Evolutionary conservation across 2,888 invertebrate genomes (phyloP).

Genomic region (Erynnis tages): DNA sequence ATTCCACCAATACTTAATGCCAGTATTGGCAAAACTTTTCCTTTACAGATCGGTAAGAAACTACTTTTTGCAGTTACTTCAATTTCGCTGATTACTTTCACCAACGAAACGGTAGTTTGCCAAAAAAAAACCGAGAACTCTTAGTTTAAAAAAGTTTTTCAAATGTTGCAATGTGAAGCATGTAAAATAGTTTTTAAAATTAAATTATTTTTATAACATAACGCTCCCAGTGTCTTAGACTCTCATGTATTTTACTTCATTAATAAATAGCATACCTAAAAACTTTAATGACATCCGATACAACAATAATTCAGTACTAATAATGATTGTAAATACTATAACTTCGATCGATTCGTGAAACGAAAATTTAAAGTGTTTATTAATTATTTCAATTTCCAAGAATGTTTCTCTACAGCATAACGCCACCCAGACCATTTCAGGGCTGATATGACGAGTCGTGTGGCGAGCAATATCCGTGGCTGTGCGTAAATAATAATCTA

Average conservation of each 20-base stretch:
- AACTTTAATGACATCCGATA: no score
- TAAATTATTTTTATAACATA: no score
- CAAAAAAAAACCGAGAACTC: conserved; percentile 5
- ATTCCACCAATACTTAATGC: background rate
- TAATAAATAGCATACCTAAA: no score
- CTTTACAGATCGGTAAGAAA: conserved; percentile 5
- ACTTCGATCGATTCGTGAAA: no score
- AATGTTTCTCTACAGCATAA: conserved; percentile 2
- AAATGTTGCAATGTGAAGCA: background rate
- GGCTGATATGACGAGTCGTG: conserved; percentile 13
- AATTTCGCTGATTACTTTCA: conserved; percentile 14
- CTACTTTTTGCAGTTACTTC: conserved; percentile 4
- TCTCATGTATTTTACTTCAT: no score
- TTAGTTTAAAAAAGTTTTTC: background rate
- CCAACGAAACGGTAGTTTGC: background rate
- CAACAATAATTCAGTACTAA: no score
- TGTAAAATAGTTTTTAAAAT: no score
- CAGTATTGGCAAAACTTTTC: background rate
- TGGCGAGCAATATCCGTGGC: conserved; percentile 12
- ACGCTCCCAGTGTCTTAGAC: no score
- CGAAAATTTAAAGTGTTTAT: no score
- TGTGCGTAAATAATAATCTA: conserved; percentile 11
- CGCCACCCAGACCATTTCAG: background rate
- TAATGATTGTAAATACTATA: no score
- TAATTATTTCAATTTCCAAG: no score